Evolutionary conservation across 2,797 vertebrate species (phyloP).

Genomic region (Enteromius mattozi): DNA sequence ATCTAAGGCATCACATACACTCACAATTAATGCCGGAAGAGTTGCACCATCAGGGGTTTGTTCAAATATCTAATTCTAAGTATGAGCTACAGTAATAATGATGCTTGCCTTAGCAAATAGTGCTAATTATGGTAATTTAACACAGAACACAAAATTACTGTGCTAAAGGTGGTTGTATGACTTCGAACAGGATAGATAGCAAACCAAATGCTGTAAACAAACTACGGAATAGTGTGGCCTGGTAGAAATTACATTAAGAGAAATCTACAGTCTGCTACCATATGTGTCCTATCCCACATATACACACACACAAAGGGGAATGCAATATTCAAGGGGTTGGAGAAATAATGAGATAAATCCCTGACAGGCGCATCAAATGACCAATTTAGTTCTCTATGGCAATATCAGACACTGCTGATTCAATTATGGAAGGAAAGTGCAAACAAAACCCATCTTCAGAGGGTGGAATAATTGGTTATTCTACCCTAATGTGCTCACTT

Average conservation of each 20-base stretch:
- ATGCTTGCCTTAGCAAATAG: slow-evolving; percentile 1
- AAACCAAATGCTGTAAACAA: neutral
- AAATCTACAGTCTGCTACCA: neutral
- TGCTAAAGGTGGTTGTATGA: neutral
- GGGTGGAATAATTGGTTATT: slow-evolving; percentile 66
- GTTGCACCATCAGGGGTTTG: slow-evolving; percentile 1
- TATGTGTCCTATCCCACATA: slow-evolving; percentile 13
- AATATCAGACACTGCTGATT: slow-evolving; percentile 59
- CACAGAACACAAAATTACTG: slow-evolving; percentile 12
- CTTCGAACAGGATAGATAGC: neutral
- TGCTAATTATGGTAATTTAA: neutral
- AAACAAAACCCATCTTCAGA: slow-evolving; percentile 64
- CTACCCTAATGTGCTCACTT: slow-evolving; percentile 70
- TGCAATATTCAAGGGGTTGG: slow-evolving; percentile 41
- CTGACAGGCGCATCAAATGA: slow-evolving; percentile 42
- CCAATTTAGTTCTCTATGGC: slow-evolving; percentile 56
- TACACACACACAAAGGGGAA: neutral
- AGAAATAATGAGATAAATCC: slow-evolving; percentile 45
- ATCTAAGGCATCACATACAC: neutral
- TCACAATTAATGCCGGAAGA: neutral
- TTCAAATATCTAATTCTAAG: slow-evolving; percentile 19
- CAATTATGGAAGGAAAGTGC: slow-evolving; percentile 63
- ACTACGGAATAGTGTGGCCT: neutral
- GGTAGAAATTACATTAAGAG: slow-evolving; percentile 24
- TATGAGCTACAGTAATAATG: slow-evolving; percentile 9